A percentile compares a stretch with the other conserved stretches of the same genome.
These are phyloP conservation scores for Nephotettix cincticeps DNA, from an alignment of 1,140 invertebrate genomes.

Conservation along the genomic window DNA sequence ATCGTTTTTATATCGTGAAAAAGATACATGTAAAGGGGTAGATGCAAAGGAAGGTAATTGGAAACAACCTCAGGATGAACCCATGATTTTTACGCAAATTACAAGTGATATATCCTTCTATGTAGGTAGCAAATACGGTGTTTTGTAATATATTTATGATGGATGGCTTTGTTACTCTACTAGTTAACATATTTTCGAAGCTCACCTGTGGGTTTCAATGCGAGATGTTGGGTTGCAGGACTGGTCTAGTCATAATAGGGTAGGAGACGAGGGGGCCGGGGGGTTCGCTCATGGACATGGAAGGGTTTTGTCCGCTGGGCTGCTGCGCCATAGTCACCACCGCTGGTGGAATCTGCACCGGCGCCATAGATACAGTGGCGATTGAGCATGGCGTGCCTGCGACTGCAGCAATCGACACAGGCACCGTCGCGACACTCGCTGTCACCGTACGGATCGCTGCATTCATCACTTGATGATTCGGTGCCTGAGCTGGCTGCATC, in stretches of 20 bases:
- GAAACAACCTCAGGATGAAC: too few species aligned
- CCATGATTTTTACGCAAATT: too few species aligned
- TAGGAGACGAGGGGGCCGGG: slow-evolving; percentile 66
- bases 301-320: slow-evolving; percentile 42
- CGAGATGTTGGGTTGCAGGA: slow-evolving; percentile 7
- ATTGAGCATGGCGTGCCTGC: slow-evolving; percentile 54
- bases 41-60: too few species aligned
- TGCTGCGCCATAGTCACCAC: slow-evolving; percentile 57
- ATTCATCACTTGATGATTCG: slow-evolving; percentile 52
- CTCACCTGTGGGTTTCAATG: slow-evolving; percentile 5
- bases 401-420: slow-evolving; percentile 60
- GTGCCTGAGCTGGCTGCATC: slow-evolving; percentile 43
- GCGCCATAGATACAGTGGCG: slow-evolving; percentile 58
- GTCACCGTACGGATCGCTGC: slow-evolving; percentile 59
- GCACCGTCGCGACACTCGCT: slow-evolving; percentile 62
- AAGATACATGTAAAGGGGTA: too few species aligned
- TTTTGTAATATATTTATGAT: too few species aligned
- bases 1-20: too few species aligned
- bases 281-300: slow-evolving; percentile 46
- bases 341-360: slow-evolving; percentile 55
- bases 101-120: too few species aligned
- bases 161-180: too few species aligned
- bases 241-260: slow-evolving; percentile 62
- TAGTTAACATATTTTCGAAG: too few species aligned
- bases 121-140: too few species aligned